Conservation (phyloP, 2,888 invertebrate species). For the Metalampra italica region DNA sequence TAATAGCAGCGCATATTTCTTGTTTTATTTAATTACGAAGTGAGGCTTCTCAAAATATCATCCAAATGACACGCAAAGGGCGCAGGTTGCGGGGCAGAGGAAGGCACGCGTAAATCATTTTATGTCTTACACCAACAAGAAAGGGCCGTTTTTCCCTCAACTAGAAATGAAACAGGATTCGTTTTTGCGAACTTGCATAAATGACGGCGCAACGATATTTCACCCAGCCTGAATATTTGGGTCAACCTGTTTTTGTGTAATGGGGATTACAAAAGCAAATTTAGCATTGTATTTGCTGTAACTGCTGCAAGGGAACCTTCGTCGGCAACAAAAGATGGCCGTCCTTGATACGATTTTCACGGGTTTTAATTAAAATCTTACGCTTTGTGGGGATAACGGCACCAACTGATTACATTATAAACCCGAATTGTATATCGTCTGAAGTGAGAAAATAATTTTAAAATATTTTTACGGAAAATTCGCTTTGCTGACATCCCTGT, state of each 20-base stretch:
- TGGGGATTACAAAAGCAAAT: constrained; percentile 72
- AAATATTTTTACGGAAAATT: constrained; percentile 20
- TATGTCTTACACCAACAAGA: constrained; percentile 48
- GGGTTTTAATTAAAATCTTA: constrained; percentile 75
- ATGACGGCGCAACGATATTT: constrained; percentile 71
- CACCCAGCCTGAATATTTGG: constrained; percentile 69
- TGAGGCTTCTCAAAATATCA: constrained; percentile 54
- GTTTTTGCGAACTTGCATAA: constrained; percentile 74
- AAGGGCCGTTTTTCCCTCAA: constrained; percentile 52
- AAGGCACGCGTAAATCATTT: constrained; percentile 42
- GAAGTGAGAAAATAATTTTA: constrained; percentile 40
- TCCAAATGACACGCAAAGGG: constrained; percentile 58
- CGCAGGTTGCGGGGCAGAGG: constrained; percentile 36
- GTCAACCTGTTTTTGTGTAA: constrained; percentile 77
- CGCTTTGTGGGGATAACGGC: constrained; percentile 56
- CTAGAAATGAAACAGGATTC: constrained; percentile 54
- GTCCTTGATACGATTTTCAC: constrained; percentile 61
- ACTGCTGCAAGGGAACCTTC: constrained; percentile 60
- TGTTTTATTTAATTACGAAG: constrained; percentile 54
- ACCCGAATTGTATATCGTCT: constrained; percentile 38
- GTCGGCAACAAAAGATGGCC: constrained; percentile 63
- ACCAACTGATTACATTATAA: constrained; percentile 49
- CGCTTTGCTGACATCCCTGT: background rate
- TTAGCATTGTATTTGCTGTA: constrained; percentile 70
- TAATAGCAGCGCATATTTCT: constrained; percentile 22